Base-by-base conservation (phyloP, 2,113 vertebrate genomes). In the Propithecus coquereli region DNA sequence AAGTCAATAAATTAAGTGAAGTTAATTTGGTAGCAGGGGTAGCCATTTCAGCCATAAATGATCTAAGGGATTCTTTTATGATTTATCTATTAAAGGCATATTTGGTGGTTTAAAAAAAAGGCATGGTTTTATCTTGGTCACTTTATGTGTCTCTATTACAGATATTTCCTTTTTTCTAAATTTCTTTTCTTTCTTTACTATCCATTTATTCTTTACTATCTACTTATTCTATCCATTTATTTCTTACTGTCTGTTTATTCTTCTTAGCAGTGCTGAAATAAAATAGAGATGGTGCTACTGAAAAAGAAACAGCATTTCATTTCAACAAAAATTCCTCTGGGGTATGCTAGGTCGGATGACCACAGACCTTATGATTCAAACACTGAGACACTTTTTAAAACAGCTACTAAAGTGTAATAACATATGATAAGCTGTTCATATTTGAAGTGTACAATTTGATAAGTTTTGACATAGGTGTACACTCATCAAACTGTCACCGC, bases 1-100 rank as follows among this genome's bases (percentile, higher is more conserved):
- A 95, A 77, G 45, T 90, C 61, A 86, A 59, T 90, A 92, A 76
- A 52, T 94, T 86, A 81, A 77, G 22, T 50, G n/a, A 86, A 71
- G 40, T 86, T 96, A 45, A 86, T 71, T 76, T 81, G 27, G 27
- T 66, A 52, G 34, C 68, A 93, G 17, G 73, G 3, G 9, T 79
- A 27, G 18, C 3, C 45, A 45, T 77, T 82, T 63, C 12, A 80
- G 71, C 47, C 37, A 30, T 71, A n/a, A 85, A 37, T 66, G 27
- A 65, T 82, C n/a, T 45, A 34, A 91, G 18, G 34, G 9, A 27
- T 37, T 52, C 22, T 76, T 52, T 23, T 52, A 16, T n/a, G 16
- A 74, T 68, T 81, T 85, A 23, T 61, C 43, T 45, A 47, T 23
- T 85, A 61, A 59, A 61, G 20, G 32, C 47, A 80, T 45, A 25